These are phyloP conservation scores for Cyanistes caeruleus DNA, from an alignment of 2,113 vertebrate genomes.

Conservation along the genomic window DNA sequence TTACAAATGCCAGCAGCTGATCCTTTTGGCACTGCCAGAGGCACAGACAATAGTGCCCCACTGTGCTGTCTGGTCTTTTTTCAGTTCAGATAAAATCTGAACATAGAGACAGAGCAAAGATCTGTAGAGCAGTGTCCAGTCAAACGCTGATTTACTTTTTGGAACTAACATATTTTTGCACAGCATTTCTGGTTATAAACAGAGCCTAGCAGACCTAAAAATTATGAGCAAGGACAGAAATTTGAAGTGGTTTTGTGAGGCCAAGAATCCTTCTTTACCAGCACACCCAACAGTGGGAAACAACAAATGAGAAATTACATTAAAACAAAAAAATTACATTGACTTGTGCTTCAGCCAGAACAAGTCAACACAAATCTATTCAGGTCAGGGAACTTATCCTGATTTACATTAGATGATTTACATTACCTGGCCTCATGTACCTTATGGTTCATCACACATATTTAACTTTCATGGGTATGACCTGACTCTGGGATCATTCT, in stretches of 20 bases:
- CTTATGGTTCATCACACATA: not conserved
- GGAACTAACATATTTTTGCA: not conserved
- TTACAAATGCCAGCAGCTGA: not conserved
- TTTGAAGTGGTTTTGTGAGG: not conserved
- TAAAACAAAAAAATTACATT: not conserved
- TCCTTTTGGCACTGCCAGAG: not conserved
- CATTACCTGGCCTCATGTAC: not conserved
- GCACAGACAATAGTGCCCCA: not conserved
- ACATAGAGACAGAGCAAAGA: not conserved
- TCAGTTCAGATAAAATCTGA: not conserved
- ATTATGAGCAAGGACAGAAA: not conserved
- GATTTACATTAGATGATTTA: not conserved
- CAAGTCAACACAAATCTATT: not conserved
- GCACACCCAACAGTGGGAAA: not conserved
- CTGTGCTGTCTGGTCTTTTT: not conserved
- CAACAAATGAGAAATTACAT: not conserved
- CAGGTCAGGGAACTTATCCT: not conserved
- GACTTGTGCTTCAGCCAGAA: not conserved
- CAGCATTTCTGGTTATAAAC: not conserved
- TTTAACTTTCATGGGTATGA: not conserved
- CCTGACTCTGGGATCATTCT: not conserved
- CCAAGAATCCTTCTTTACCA: not conserved
- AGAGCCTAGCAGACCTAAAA: not conserved
- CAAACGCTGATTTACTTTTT: not conserved
- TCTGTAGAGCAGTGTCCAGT: not conserved